Base-by-base conservation (phyloP, 1,140 invertebrate genomes). In the Microplitis demolitor region DNA sequence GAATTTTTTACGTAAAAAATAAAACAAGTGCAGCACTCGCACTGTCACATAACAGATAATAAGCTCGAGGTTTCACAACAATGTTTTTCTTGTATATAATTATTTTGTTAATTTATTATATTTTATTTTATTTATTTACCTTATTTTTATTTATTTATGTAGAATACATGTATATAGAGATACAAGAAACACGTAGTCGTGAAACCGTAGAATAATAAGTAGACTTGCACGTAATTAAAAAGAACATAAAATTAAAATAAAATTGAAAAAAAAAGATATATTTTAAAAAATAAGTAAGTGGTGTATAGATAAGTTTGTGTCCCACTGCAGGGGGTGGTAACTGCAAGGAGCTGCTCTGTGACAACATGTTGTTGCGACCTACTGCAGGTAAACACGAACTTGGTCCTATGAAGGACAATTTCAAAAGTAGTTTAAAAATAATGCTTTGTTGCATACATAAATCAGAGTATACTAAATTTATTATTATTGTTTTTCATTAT, bases 301-400 rank as follows among this genome's bases (percentile, higher is more conserved):
- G 84, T 85, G 84, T 87, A 87, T 85, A 86, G 86, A 87, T 85
- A 85, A 87, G 86, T 87, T 87, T 87, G 86, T 87, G 85, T 87
- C 84, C 86, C 84, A 85, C 85, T 87, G 84, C 86, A 87, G 86
- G 84, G 86, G 84, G 85, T 87, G 85, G 85, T 87, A 87, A 87
- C 86, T 86, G 85, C 84, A 85, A 87, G 86, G 84, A 87, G 85
- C 86, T 87, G 84, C 84, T 85, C 82, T 87, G 83, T 85, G 82
- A 79, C 83, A 82, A 83, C 84, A 82, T 83, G 81, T 87, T 83
- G 82, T 87, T 87, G 85, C 86, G 74, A 87, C 85, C 85, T 85
- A 87, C 83, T 85, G 85, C 86, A 87, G 86, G 86, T 87, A 87
- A 87, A 87, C 84, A 87, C 85, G 85, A 86, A 87, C 86, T 85